Evolutionary conservation across 1,140 invertebrate species (phyloP).

Genomic region (Oedothorax gibbosus): DNA sequence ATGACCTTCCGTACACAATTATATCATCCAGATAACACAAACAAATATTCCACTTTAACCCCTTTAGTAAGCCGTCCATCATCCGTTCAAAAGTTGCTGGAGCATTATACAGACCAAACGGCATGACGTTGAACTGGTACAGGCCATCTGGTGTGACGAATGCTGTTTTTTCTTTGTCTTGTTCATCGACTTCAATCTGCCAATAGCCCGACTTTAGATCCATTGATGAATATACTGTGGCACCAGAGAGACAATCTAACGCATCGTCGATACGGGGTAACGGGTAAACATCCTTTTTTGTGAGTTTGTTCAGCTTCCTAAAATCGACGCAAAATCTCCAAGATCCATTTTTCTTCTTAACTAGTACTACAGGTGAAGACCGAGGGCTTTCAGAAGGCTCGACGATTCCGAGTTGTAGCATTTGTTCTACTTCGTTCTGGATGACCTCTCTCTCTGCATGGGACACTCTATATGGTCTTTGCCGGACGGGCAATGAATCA

Average conservation of each 20-base stretch:
- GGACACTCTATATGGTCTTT: slow-evolving; percentile 2
- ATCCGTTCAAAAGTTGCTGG: slow-evolving; percentile 67
- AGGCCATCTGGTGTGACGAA: slow-evolving; percentile 66
- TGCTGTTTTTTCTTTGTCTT: slow-evolving; percentile 68
- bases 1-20: slow-evolving; percentile 41
- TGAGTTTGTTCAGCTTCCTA: background rate
- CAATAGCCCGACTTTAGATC: slow-evolving; percentile 28
- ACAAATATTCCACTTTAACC: background rate
- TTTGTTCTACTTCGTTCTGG: slow-evolving; percentile 15
- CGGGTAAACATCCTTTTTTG: background rate
- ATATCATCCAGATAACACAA: slow-evolving; percentile 22
- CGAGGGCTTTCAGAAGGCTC: slow-evolving; percentile 43
- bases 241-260: background rate
- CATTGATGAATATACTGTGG: slow-evolving; percentile 2
- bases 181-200: slow-evolving; percentile 62
- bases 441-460: slow-evolving; percentile 5
- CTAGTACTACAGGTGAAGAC: slow-evolving; percentile 56
- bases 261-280: slow-evolving; percentile 43
- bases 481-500: background rate
- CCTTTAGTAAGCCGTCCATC: slow-evolving; percentile 64
- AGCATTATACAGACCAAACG: slow-evolving; percentile 68
- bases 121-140: slow-evolving; percentile 65
- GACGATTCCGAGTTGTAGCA: slow-evolving; percentile 59
- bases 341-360: slow-evolving; percentile 64
- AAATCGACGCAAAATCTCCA: slow-evolving; percentile 45